Base-by-base conservation (phyloP, 1,140 invertebrate genomes). In the Elymnias hypermnestra region DNA sequence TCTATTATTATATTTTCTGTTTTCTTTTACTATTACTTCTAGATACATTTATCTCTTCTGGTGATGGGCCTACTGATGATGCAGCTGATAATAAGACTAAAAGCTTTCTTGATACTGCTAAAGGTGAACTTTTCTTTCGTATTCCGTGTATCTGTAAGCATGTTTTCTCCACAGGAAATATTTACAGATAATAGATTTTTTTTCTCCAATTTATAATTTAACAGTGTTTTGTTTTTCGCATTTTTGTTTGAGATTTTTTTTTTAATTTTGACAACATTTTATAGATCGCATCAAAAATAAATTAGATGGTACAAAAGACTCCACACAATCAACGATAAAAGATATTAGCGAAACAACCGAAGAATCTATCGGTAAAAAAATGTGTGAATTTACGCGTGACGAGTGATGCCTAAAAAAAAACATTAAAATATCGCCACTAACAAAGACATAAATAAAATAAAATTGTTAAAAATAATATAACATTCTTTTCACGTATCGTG, bases 11-110 rank as follows among this genome's bases (percentile, higher is more conserved):
- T 7, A 7, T 35, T 48, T 38, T 50, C 31, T 52, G 35, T 46
- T 18, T 47, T 51, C 31, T 50, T 54, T 10, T 59, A 59, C 40
- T 43, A 54, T 68, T 58, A 15, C 29, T 33, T 33, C 46, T 70
- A 70, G 68, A 70, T 54, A 62, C 61, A 44, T 38, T 71, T 44
- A 62, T 55, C 36, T 52, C 57, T 45, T 54, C 55, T 48, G 48
- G 55, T 52, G 40, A 41, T 41, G 55, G 43, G 9, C 15, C 29
- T 14, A 8, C 29, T 7, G 29, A 33, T 1, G 14, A 36, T 46
- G 18, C 15, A 5, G 26, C 13, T 31, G 37, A 31, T 47, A 38
- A 40, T n/a, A n/a, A n/a, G 5, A 38, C 43, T 46, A 46, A 46
- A 15, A 33, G 18, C 19, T 40, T 65, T 29, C 12, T 72, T 39